These are phyloP conservation scores for Acanthoscelides obtectus DNA, from an alignment of 2,888 invertebrate species.

Conservation along the genomic window DNA sequence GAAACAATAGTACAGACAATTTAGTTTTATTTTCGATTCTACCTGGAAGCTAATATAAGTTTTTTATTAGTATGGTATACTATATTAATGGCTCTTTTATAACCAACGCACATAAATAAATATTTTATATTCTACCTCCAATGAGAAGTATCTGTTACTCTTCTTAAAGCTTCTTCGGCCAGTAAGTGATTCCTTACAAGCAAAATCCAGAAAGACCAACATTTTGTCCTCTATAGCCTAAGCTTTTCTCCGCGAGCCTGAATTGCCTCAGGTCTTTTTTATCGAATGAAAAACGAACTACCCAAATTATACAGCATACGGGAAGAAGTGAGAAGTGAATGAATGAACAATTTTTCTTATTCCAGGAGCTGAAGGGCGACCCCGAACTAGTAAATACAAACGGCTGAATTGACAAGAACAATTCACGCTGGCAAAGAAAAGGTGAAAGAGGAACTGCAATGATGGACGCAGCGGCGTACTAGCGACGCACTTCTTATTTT, in stretches of 20 bases:
- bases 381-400: slow-evolving; percentile 22
- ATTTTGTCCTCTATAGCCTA: not conserved
- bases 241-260: not conserved
- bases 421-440: slow-evolving; percentile 27
- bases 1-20: too few species aligned
- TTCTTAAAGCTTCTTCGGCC: too few species aligned
- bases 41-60: too few species aligned
- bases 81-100: too few species aligned
- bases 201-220: too few species aligned
- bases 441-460: slow-evolving; percentile 18
- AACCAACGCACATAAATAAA: too few species aligned
- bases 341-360: slow-evolving; percentile 17
- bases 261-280: slow-evolving; percentile 1
- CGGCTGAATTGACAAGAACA: slow-evolving; percentile 25
- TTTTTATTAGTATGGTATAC: too few species aligned
- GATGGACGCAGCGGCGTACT: not conserved
- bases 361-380: slow-evolving; percentile 9
- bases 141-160: too few species aligned
- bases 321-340: slow-evolving; percentile 10
- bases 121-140: too few species aligned
- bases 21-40: too few species aligned
- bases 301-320: slow-evolving; percentile 12
- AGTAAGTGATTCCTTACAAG: too few species aligned
- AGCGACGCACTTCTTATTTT: too few species aligned
- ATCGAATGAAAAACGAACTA: slow-evolving; percentile 13